phyloP scores from a whole-genome alignment of 2,797 vertebrate species.

The Liasis olivaceus region DNA sequence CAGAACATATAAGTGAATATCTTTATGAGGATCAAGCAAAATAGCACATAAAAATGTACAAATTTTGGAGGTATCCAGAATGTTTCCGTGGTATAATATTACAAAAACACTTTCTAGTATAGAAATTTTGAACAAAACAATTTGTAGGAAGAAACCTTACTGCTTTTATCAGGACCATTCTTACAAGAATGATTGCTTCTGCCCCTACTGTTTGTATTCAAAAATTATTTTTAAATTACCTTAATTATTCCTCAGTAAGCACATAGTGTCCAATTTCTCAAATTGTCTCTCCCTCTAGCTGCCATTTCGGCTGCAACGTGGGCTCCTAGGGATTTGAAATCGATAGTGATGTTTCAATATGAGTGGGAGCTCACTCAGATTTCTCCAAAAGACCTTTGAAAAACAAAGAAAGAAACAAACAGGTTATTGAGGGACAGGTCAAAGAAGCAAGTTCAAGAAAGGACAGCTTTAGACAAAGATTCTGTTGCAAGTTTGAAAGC shows the following conservation, averaged over 20 bases:
- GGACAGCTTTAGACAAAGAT: no score
- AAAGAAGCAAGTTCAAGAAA: background rate
- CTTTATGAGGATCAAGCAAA: background rate
- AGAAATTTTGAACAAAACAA: conserved; percentile 20
- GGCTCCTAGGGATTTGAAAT: background rate
- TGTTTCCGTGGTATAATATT: background rate
- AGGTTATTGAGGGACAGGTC: background rate
- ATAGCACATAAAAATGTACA: background rate
- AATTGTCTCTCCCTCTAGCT: accelerated
- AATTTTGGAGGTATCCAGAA: background rate
- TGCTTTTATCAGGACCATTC: conserved; percentile 23
- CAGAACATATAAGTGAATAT: background rate
- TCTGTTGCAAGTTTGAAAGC: no score
- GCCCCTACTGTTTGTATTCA: background rate
- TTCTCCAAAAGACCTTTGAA: background rate
- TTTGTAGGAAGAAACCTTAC: background rate
- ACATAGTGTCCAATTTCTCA: background rate
- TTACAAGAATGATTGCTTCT: background rate
- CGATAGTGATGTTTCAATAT: background rate
- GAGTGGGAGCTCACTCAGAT: background rate
- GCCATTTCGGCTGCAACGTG: background rate
- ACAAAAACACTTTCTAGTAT: background rate
- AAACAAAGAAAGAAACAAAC: background rate
- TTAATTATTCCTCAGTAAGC: background rate
- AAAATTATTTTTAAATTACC: background rate